A percentile compares a stretch with the other conserved stretches of the same genome.
phyloP scores from a whole-genome alignment of 2,888 invertebrate genomes.

The Lochmaea capreae region DNA sequence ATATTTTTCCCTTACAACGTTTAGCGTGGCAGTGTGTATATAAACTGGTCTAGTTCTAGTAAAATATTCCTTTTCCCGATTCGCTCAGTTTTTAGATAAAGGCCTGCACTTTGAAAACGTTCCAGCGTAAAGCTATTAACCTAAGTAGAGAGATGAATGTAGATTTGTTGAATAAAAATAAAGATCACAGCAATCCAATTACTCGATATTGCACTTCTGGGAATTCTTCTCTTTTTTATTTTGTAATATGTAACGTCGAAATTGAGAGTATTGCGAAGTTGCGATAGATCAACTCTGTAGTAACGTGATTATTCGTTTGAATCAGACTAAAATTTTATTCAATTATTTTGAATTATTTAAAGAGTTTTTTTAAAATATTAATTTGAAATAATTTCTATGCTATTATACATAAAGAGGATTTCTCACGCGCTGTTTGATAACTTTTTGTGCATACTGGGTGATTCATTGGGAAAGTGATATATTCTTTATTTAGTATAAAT shows the following conservation, averaged over 20 bases:
- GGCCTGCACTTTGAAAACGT: slow-evolving; percentile 25
- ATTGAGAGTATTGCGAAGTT: background rate
- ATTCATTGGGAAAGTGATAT: no score
- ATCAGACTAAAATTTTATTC: background rate
- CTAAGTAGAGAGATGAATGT: slow-evolving; percentile 32
- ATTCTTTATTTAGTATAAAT: no score
- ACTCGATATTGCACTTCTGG: slow-evolving; percentile 32
- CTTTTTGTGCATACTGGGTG: no score
- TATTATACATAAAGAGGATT: no score
- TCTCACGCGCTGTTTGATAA: no score
- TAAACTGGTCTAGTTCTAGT: slow-evolving; percentile 11
- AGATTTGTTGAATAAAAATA: slow-evolving; percentile 38
- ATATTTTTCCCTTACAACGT: no score
- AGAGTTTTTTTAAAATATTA: no score
- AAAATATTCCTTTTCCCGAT: slow-evolving; percentile 21
- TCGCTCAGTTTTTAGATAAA: slow-evolving; percentile 25
- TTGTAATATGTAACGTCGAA: background rate
- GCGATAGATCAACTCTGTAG: background rate
- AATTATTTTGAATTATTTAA: background rate
- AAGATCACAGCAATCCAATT: slow-evolving; percentile 39
- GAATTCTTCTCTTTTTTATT: slow-evolving; percentile 11
- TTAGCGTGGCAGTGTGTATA: background rate
- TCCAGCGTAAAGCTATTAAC: slow-evolving; percentile 37
- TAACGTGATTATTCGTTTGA: background rate
- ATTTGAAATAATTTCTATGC: no score